Conservation (phyloP, 2,888 invertebrate species). For the Oscheius sp. region DNA sequence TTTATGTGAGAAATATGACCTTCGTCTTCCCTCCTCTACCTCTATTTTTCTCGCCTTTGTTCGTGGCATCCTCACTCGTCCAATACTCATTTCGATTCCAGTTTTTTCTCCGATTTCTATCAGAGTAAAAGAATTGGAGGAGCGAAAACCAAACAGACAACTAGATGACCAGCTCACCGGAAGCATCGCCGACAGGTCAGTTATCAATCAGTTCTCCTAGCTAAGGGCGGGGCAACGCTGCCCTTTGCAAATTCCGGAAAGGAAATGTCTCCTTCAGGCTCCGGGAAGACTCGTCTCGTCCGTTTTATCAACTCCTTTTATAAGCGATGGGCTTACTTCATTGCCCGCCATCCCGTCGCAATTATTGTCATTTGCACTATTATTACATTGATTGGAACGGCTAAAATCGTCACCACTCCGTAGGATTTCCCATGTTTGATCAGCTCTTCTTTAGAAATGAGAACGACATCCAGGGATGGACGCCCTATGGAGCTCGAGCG, state of each 20-base stretch:
- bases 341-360: conserved; percentile 53
- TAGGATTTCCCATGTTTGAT: conserved; percentile 21
- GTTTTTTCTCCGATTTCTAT: too few species aligned
- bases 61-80: too few species aligned
- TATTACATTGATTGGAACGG: conserved; percentile 55
- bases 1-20: too few species aligned
- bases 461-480: conserved; percentile 66
- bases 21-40: too few species aligned
- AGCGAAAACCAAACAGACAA: too few species aligned
- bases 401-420: conserved; percentile 59
- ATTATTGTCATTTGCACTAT: conserved; percentile 58
- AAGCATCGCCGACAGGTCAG: neutral
- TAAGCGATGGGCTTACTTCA: conserved; percentile 57
- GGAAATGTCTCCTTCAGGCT: conserved; percentile 24
- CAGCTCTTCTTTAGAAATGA: conserved; percentile 45
- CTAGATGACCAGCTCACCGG: neutral
- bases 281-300: conserved; percentile 42
- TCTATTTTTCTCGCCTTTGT: too few species aligned
- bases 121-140: too few species aligned
- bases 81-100: too few species aligned
- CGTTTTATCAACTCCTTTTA: conserved; percentile 48
- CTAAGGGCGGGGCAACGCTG: too few species aligned
- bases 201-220: too few species aligned
- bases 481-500: conserved; percentile 62
- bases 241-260: neutral